A percentile compares a stretch with the other conserved stretches of the same genome.
Evolutionary conservation across 2,113 vertebrate genomes (phyloP).

Genomic region (Melospiza georgiana): DNA sequence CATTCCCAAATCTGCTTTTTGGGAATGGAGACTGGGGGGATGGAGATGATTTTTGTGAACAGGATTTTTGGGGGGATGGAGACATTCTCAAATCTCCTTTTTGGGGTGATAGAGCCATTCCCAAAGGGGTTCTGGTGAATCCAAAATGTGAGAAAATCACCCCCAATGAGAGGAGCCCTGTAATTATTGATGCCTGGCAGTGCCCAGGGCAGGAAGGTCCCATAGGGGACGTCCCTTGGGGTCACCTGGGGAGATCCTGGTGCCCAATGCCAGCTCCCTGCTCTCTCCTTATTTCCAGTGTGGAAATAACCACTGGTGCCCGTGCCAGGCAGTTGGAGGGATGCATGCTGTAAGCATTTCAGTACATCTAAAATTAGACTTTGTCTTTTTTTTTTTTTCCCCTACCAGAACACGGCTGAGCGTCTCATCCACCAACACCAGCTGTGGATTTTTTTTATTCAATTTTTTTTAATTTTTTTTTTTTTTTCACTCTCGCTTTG

Average conservation of each 20-base stretch:
- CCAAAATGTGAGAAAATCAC: neutral
- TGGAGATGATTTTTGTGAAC: too few species aligned
- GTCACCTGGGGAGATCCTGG: neutral
- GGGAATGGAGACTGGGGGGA: too few species aligned
- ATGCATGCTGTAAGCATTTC: neutral
- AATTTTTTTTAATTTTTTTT: neutral
- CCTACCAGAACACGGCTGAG: neutral
- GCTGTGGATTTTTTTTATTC: neutral
- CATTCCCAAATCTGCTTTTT: too few species aligned
- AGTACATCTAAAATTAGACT: constrained; percentile 18
- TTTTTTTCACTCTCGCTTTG: neutral
- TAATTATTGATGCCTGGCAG: rapidly evolving
- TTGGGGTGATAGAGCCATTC: too few species aligned
- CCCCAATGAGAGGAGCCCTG: neutral
- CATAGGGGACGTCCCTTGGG: rapidly evolving
- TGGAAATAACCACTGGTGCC: neutral
- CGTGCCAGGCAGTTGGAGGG: neutral
- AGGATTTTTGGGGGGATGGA: too few species aligned
- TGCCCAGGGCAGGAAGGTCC: neutral
- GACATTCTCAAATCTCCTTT: neutral
- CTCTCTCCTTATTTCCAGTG: neutral
- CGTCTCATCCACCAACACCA: constrained; percentile 3
- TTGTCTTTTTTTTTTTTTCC: neutral
- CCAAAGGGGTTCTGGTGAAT: neutral
- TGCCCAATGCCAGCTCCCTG: neutral